Evolutionary conservation across 2,888 invertebrate genomes (phyloP).

Genomic region (Marronus borbonicus): DNA sequence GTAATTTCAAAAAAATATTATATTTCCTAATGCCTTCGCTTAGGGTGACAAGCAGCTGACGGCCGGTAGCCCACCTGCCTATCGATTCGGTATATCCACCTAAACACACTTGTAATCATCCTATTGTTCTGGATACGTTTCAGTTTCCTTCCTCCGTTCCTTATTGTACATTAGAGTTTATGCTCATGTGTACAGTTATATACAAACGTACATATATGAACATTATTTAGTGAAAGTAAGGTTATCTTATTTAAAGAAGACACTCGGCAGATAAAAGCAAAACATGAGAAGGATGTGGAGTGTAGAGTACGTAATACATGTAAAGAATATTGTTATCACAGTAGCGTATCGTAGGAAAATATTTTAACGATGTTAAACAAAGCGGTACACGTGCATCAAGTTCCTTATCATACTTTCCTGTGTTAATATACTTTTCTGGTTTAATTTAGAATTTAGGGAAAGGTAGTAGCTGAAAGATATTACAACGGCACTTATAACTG

Average conservation of each 20-base stretch:
- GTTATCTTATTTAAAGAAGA: slow-evolving; percentile 38
- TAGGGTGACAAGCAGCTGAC: too few relatives aligned
- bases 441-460: neutral
- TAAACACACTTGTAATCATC: too few relatives aligned
- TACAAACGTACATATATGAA: neutral
- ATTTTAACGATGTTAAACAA: slow-evolving; percentile 16
- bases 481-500: too few relatives aligned
- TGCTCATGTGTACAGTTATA: neutral
- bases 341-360: slow-evolving; percentile 17
- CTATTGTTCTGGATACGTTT: too few relatives aligned
- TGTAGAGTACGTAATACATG: neutral
- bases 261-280: slow-evolving; percentile 25
- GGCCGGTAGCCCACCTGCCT: too few relatives aligned
- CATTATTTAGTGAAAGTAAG: slow-evolving; percentile 20
- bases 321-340: slow-evolving; percentile 34
- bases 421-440: neutral
- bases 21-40: too few relatives aligned
- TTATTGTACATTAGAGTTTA: neutral
- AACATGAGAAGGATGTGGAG: slow-evolving; percentile 27
- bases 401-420: neutral
- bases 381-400: slow-evolving; percentile 10
- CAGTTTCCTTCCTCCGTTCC: neutral
- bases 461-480: too few relatives aligned
- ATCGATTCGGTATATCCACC: too few relatives aligned
- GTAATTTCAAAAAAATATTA: too few relatives aligned